A percentile compares a stretch with the other conserved stretches of the same genome.
phyloP scores from a whole-genome alignment of 2,113 vertebrate species.

The Carassius auratus region DNA sequence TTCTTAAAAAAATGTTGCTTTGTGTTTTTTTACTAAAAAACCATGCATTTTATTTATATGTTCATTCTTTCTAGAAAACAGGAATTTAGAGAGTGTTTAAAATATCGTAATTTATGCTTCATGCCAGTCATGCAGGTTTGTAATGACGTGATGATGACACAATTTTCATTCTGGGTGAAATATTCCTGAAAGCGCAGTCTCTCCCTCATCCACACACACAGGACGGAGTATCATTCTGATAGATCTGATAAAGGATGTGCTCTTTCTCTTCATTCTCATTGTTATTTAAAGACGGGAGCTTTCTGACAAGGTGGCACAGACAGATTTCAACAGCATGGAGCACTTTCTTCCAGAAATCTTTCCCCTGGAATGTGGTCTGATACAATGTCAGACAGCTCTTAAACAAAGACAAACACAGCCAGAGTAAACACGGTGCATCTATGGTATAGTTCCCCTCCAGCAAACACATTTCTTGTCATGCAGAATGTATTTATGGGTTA shows the following conservation, averaged over 20 bases:
- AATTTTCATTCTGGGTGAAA: too few relatives aligned
- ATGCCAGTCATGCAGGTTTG: not conserved
- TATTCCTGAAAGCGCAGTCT: too few relatives aligned
- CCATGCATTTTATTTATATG: not conserved
- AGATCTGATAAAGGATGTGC: conserved; percentile 36
- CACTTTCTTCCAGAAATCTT: conserved; percentile 66
- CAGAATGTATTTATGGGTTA: not conserved
- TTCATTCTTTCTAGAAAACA: not conserved
- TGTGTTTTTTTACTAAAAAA: not conserved
- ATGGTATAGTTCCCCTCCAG: conserved; percentile 8
- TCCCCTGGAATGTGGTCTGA: conserved; percentile 66
- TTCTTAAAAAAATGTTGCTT: not conserved
- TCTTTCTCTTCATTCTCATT: conserved; percentile 10
- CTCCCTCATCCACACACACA: not conserved
- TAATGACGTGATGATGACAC: not conserved
- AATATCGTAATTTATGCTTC: not conserved
- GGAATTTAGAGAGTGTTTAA: not conserved
- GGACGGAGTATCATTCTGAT: conserved; percentile 7
- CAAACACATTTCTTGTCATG: not conserved
- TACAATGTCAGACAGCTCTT: conserved; percentile 70
- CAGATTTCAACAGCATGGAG: conserved; percentile 71
- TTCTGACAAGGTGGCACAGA: conserved; percentile 71
- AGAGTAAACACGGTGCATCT: conserved; percentile 10
- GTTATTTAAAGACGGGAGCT: conserved; percentile 67
- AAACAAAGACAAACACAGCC: conserved; percentile 61